Percentiles rank a stretch among this genome's conserved stretches.
Evolutionary conservation across 2,797 vertebrate species (phyloP).

Genomic region (Hyperoplus immaculatus): DNA sequence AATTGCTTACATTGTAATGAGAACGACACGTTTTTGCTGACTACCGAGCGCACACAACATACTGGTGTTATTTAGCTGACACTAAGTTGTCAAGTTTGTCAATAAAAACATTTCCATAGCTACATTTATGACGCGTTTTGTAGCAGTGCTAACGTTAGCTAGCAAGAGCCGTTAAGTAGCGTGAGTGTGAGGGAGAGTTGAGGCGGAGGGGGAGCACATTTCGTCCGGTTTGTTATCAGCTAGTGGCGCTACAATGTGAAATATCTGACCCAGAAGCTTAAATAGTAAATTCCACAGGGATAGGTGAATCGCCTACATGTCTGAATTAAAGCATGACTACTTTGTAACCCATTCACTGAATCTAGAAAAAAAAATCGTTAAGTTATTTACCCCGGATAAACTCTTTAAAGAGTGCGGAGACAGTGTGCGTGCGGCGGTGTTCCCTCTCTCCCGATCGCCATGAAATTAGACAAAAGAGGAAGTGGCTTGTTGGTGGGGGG

Average conservation of each 20-base stretch:
- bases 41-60: not conserved
- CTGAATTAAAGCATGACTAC: slow-evolving; percentile 16
- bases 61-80: not conserved
- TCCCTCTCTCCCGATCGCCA: slow-evolving; percentile 89
- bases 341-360: slow-evolving; percentile 35
- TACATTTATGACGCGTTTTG: slow-evolving; percentile 48
- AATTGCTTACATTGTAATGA: slow-evolving; percentile 25
- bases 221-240: slow-evolving; percentile 80
- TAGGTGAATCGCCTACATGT: slow-evolving; percentile 11
- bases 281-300: slow-evolving; percentile 28
- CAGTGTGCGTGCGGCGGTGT: slow-evolving; percentile 81
- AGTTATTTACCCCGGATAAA: slow-evolving; percentile 83
- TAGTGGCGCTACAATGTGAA: slow-evolving; percentile 78
- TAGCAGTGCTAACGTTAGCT: slow-evolving; percentile 71
- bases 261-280: slow-evolving; percentile 65
- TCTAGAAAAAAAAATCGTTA: slow-evolving; percentile 40
- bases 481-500: slow-evolving; percentile 81
- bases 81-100: not conserved
- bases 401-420: slow-evolving; percentile 81
- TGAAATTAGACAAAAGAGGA: slow-evolving; percentile 88
- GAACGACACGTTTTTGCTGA: not conserved
- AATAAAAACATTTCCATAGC: not conserved
- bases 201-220: slow-evolving; percentile 74
- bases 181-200: slow-evolving; percentile 62
- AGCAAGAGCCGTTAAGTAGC: slow-evolving; percentile 69